phyloP scores from a whole-genome alignment of 2,888 invertebrate species.

The Corbicula japonica region DNA sequence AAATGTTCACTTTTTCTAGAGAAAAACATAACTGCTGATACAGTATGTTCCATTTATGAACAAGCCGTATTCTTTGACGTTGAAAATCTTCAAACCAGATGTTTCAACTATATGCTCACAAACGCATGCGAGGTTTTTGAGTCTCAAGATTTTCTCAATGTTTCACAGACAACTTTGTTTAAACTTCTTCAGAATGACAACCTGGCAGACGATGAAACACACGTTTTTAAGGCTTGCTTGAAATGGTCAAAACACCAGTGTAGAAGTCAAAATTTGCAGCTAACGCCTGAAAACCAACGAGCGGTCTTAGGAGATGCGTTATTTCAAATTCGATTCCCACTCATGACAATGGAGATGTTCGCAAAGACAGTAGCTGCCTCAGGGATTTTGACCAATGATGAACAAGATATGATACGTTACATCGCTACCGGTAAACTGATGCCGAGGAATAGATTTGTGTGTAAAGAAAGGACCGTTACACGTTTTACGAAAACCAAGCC shows the following conservation, averaged over 20 bases:
- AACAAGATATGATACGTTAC: slow-evolving; percentile 5
- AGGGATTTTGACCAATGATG: slow-evolving; percentile 21
- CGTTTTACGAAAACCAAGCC: too few species aligned
- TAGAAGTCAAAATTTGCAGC: not conserved
- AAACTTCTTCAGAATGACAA: slow-evolving; percentile 7
- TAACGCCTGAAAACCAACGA: not conserved
- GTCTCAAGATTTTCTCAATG: not conserved
- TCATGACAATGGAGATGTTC: slow-evolving; percentile 12
- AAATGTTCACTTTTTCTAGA: slow-evolving; percentile 8
- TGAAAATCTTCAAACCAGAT: not conserved
- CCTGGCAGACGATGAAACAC: slow-evolving; percentile 3
- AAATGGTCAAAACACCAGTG: slow-evolving; percentile 14
- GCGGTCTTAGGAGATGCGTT: slow-evolving; percentile 1
- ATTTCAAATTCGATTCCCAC: slow-evolving; percentile 12
- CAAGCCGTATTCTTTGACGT: not conserved
- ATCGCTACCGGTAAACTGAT: too few species aligned
- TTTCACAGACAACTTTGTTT: not conserved
- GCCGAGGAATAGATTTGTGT: too few species aligned
- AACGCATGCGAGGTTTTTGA: not conserved
- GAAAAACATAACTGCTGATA: not conserved
- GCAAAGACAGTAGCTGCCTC: slow-evolving; percentile 2
- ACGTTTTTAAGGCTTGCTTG: not conserved
- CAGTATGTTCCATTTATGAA: not conserved
- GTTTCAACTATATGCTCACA: slow-evolving; percentile 15
- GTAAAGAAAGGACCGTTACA: too few species aligned